Evolutionary conservation across 2,113 vertebrate species (phyloP).

Genomic region (Channa maculata): DNA sequence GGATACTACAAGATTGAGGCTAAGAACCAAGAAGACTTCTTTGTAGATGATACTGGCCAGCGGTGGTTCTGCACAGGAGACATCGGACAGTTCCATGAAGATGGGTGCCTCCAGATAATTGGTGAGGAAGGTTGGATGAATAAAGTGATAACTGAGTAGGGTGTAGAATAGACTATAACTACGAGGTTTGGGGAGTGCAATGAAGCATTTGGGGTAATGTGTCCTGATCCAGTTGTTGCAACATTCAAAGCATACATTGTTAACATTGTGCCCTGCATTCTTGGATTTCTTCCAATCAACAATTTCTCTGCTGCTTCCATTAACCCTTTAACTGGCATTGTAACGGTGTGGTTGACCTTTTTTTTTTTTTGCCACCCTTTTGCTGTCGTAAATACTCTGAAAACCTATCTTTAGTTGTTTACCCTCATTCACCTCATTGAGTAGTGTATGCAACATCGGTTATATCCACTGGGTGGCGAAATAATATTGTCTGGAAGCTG

Average conservation of each 20-base stretch:
- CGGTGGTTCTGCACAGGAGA: slow-evolving; percentile 97
- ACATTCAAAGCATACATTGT: slow-evolving; percentile 12
- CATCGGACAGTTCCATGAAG: slow-evolving; percentile 92
- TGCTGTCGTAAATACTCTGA: too few relatives aligned
- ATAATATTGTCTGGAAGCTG: too few relatives aligned
- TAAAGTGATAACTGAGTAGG: neutral
- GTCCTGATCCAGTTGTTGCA: neutral
- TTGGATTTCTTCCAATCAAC: slow-evolving; percentile 25
- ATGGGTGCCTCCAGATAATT: slow-evolving; percentile 96
- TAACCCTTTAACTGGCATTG: too few relatives aligned
- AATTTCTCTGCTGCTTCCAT: slow-evolving; percentile 16
- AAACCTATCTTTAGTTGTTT: too few relatives aligned
- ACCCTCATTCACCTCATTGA: too few relatives aligned
- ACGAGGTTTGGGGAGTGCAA: neutral
- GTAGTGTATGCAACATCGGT: too few relatives aligned
- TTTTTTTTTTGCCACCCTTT: too few relatives aligned
- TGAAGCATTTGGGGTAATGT: neutral
- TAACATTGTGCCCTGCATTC: slow-evolving; percentile 3
- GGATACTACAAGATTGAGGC: slow-evolving; percentile 94
- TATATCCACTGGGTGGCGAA: too few relatives aligned
- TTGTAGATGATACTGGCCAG: slow-evolving; percentile 89
- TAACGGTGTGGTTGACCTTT: too few relatives aligned
- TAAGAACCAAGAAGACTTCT: slow-evolving; percentile 89
- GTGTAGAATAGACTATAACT: neutral
- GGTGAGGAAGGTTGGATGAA: slow-evolving; percentile 82